These are phyloP conservation scores for Zaprionus camerounensis DNA, from an alignment of 1,140 invertebrate species.

Conservation along the genomic window DNA sequence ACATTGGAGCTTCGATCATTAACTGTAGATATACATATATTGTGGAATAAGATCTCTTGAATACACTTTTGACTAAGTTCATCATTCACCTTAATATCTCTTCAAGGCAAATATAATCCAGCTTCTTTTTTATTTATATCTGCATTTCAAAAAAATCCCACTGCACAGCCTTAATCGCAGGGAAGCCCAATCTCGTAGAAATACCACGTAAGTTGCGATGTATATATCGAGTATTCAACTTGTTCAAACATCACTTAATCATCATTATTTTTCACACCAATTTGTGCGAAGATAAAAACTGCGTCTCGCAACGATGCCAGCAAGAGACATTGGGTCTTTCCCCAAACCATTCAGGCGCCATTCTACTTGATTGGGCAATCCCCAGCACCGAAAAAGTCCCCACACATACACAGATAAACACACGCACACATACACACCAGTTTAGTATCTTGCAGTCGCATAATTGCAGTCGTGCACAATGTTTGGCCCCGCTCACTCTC, in stretches of 20 bases:
- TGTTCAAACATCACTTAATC: constrained; percentile 2
- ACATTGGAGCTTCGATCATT: too few species aligned
- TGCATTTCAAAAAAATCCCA: not conserved
- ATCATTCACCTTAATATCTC: not conserved
- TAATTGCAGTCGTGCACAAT: constrained; percentile 30
- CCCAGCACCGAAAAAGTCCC: constrained; percentile 43
- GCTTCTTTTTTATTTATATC: not conserved
- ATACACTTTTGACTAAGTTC: not conserved
- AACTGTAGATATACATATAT: too few species aligned
- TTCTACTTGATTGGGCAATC: constrained; percentile 26
- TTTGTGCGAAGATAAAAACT: constrained; percentile 12
- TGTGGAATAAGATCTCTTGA: too few species aligned
- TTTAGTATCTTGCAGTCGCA: constrained; percentile 25
- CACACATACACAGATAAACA: not conserved
- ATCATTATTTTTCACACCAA: constrained; percentile 8
- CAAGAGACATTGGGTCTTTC: constrained; percentile 30
- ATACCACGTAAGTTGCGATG: not conserved
- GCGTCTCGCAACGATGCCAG: not conserved
- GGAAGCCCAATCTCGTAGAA: not conserved
- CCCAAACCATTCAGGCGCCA: constrained; percentile 14
- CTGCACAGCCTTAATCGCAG: not conserved
- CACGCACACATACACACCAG: not conserved
- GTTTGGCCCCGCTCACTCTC: not conserved
- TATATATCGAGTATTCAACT: not conserved
- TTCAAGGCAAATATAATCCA: not conserved